Conservation (phyloP, 2,113 vertebrate species). For the Delphinus delphis region DNA sequence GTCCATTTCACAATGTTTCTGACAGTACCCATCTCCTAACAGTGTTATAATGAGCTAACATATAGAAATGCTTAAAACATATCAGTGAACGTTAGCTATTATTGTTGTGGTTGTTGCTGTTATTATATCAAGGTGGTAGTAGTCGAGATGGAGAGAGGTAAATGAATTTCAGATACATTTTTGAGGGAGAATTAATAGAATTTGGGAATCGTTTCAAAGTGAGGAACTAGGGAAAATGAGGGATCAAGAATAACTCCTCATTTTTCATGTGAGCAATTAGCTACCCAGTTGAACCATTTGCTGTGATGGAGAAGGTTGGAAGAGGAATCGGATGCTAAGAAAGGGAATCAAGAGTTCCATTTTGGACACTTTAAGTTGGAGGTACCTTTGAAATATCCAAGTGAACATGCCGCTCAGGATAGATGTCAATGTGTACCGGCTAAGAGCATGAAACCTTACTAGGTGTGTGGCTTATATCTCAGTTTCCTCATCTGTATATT, state of each 20-base stretch:
- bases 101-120: not conserved
- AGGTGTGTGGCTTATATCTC: not conserved
- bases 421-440: not conserved
- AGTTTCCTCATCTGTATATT: not conserved
- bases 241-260: not conserved
- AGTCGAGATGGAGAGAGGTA: not conserved
- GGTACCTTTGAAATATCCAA: slow-evolving; percentile 16
- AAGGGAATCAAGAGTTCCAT: not conserved
- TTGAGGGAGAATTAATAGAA: not conserved
- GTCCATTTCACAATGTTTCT: not conserved
- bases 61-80: not conserved
- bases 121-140: not conserved
- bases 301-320: not conserved
- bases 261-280: not conserved
- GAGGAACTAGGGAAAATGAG: not conserved
- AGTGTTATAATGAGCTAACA: not conserved
- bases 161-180: not conserved
- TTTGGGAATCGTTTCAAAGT: not conserved
- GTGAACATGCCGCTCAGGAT: not conserved
- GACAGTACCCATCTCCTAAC: not conserved
- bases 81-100: not conserved
- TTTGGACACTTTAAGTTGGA: not conserved
- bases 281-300: not conserved
- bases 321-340: not conserved
- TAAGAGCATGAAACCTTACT: not conserved